These are phyloP conservation scores for Hexactinellida sp. DNA, from an alignment of 37 sponge, comb jelly and placozoan species.

Conservation along the genomic window DNA sequence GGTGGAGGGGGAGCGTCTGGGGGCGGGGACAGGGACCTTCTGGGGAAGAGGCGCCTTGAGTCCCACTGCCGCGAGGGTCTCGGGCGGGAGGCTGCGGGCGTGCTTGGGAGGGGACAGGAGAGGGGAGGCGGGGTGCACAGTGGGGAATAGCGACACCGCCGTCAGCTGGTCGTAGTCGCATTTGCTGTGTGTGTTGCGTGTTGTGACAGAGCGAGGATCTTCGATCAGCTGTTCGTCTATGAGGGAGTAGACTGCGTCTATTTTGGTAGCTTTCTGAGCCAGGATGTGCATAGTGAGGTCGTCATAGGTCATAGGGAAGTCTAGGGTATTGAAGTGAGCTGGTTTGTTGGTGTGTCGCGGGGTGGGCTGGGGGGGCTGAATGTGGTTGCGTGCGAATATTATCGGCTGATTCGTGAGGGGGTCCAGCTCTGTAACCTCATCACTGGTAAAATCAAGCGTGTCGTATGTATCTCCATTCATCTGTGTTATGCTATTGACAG, in stretches of 20 bases:
- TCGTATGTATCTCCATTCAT: background rate
- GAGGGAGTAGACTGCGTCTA: background rate
- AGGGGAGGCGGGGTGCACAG: background rate
- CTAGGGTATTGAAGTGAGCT: background rate
- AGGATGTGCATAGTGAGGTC: background rate
- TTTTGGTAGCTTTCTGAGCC: background rate
- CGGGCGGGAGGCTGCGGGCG: background rate
- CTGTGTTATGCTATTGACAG: background rate
- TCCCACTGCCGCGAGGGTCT: background rate
- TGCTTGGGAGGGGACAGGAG: background rate
- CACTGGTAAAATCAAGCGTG: background rate
- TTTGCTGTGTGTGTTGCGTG: background rate
- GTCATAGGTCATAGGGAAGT: background rate
- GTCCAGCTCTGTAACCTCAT: background rate
- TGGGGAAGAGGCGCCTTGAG: background rate
- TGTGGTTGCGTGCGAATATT: background rate
- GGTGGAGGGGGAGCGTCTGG: background rate
- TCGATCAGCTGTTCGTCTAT: background rate
- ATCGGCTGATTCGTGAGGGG: background rate
- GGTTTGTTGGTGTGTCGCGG: background rate
- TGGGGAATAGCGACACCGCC: background rate
- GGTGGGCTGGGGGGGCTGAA: background rate
- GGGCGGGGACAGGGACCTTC: background rate
- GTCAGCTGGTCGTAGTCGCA: background rate
- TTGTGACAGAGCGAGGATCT: background rate